Base-by-base conservation (phyloP, 2,113 vertebrate species). In the Serranochromis macrocephalus region DNA sequence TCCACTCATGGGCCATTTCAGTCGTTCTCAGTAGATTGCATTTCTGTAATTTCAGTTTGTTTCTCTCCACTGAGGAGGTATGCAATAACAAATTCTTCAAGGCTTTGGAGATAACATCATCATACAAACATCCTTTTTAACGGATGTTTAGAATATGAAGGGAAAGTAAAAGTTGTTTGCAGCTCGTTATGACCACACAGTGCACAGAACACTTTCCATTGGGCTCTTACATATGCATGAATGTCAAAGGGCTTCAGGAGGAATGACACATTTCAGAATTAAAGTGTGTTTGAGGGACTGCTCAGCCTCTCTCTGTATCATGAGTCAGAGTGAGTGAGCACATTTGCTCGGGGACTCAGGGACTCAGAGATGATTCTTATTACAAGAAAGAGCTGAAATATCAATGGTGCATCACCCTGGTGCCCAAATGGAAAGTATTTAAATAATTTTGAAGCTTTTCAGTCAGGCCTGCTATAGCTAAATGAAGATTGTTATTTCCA, bases 11-110 rank as follows among this genome's bases (percentile, higher is more conserved):
- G 78, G 82, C 81, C 75, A 84, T 88, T 90, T 88, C 84, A 75
- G 55, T 79, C 58, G 58, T 80, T 61, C 86, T 86, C 83, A 83
- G 16, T 85, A 85, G 88, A 94, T 88, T 85, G 86, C 73, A 47
- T 86, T 88, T 81, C 55, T 87, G 87, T 89, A 87, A 80, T 90
- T 91, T 86, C 85, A 85, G 85, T 91, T 85, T 68, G 86, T 87
- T 92, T 81, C 83, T 75, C 85, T 86, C 80, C 80, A 73, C 55
- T 89, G 85, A 78, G 90, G 89, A 83, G 81, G 19, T 38, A 16
- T 82, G 86, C 42, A 82, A 83, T 82, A 87, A 87, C 85, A 88
- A 66, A 82, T 83, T 33, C 75, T 89, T 68, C 68, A 40, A 82
- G 68, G 75, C 84, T 85, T 66, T 47, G 26, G n/a, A 6, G 4